Base-by-base conservation (phyloP, 2,113 vertebrate genomes). In the Calidris pygmaea region DNA sequence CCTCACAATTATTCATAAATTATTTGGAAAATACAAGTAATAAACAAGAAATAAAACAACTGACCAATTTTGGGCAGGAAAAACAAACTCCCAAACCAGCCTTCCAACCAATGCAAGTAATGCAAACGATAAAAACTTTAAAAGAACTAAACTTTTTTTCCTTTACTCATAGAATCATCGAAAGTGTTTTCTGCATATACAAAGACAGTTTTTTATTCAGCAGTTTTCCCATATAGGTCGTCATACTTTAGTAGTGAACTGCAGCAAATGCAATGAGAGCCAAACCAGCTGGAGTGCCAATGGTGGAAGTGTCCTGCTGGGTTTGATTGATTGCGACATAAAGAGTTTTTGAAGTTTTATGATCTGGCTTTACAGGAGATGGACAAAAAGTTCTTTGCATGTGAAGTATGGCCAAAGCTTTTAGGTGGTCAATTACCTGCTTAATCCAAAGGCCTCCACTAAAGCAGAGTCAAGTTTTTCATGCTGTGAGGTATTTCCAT, bases 381-480 rank as follows among this genome's bases (percentile, higher is more conserved):
- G 94, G 75, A 82, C 90, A 56, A 77, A 72, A 88, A 81, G 41
- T 88, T 94, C 85, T 82, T 62, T 81, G 73, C 72, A 35, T 55
- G 80, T 89, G 87, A 92, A 87, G 90, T 66, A 88, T 73, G 80
- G 53, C 50, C 70, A 53, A 7, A 94, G 76, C 81, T 84, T 90
- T 89, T 65, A 96, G 85, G 75, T 96, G 95, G 94, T 73, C 89
- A 91, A 94, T 83, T 93, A 80, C 71, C 80, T 92, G 84, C 66
- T 95, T 89, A 83, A 79, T 95, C 84, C 81, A 85, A 81, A 87
- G 91, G 71, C 39, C 52, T 67, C 77, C 1, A 0, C 47, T 80
- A 80, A 91, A 21, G 79, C 48, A 90, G 66, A 85, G 50, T 74
- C 81, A 67, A 91, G 81, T 45, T 95, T 93, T 95, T 90, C 85